Base-by-base conservation (phyloP, 2,797 vertebrate species). In the Gymnocypris eckloni region DNA sequence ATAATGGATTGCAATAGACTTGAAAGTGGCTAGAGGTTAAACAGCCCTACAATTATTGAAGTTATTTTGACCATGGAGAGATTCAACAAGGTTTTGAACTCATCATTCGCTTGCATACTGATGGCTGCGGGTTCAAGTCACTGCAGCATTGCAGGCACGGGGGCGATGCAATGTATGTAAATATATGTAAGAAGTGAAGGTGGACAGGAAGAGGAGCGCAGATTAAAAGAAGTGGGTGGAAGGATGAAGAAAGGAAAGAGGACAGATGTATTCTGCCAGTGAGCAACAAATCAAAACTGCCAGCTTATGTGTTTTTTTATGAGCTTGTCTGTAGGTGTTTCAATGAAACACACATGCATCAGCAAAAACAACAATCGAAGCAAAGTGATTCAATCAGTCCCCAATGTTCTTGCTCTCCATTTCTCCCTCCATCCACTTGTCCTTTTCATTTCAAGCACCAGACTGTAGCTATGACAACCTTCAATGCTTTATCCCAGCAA, bases 381-480 rank as follows among this genome's bases (percentile, higher is more conserved):
- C 83, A 73, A 54, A 88, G 79, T 39, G 15, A 79, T 81, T 85
- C 78, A 77, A 61, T 88, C 78, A 81, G 70, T 79, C 43, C 45
- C 33, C 84, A 75, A 75, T 86, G 84, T 81, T 81, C 78, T 66
- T 9, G 11, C 33, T 72, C 20, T 81, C 41, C 20, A 16, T 56
- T 48, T 43, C 71, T 37, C 22, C 13, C 70, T 41, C 81, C 45
- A 69, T 84, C 66, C 77, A 79, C 77, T 79, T 78, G 48, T 85
- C 72, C 72, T 81, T 87, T 82, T 85, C 45, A 83, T 85, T 73
- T 85, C 39, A 83, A 84, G 83, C 80, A 67, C 85, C 73, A 77
- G 81, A 84, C 88, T 82, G 88, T 89, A 82, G 75, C 88, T 86
- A 89, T 90, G 89, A 88, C 85, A 87, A 90, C 88, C 87, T 61